These are phyloP conservation scores for Venustaconcha ellipsiformis DNA, from an alignment of 1,140 invertebrate genomes.

Conservation along the genomic window DNA sequence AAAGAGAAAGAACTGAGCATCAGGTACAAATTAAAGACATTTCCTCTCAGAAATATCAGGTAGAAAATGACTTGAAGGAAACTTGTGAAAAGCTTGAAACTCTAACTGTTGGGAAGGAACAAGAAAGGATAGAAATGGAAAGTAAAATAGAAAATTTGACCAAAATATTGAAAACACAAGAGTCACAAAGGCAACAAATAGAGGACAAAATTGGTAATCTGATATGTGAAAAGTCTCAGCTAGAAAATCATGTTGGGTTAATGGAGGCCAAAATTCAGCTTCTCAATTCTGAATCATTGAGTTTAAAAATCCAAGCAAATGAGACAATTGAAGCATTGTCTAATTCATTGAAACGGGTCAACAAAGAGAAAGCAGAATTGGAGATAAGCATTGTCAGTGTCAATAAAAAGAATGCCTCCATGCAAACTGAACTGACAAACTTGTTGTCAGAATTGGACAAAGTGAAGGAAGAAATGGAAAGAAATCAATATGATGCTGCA, in stretches of 20 bases:
- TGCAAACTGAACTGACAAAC: constrained; percentile 19
- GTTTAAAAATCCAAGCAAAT: constrained; percentile 12
- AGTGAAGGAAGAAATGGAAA: neutral
- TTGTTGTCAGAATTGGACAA: constrained; percentile 28
- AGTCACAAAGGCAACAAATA: constrained; percentile 18
- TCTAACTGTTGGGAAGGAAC: constrained; percentile 8
- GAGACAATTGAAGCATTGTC: constrained; percentile 16
- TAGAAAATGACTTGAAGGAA: constrained; percentile 15
- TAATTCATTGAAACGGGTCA: constrained; percentile 6
- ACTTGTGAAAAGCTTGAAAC: constrained; percentile 9
- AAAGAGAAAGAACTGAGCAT: constrained; percentile 15
- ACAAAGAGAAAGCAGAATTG: constrained; percentile 9
- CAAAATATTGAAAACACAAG: constrained; percentile 12
- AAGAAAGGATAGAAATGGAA: constrained; percentile 11
- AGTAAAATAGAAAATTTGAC: constrained; percentile 11
- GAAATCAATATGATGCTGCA: constrained; percentile 2
- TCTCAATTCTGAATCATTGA: constrained; percentile 16
- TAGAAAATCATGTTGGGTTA: constrained; percentile 18
- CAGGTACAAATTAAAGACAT: constrained; percentile 11
- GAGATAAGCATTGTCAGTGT: constrained; percentile 9
- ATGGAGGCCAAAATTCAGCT: constrained; percentile 26
- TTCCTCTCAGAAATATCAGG: constrained; percentile 5
- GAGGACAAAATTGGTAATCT: constrained; percentile 29
- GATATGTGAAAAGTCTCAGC: constrained; percentile 27
- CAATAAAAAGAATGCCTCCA: constrained; percentile 10